Evolutionary conservation across 2,888 invertebrate genomes (phyloP), one percentile per base, ranked within the genome.

Genomic region (Ceratothoa steindachneri): DNA sequence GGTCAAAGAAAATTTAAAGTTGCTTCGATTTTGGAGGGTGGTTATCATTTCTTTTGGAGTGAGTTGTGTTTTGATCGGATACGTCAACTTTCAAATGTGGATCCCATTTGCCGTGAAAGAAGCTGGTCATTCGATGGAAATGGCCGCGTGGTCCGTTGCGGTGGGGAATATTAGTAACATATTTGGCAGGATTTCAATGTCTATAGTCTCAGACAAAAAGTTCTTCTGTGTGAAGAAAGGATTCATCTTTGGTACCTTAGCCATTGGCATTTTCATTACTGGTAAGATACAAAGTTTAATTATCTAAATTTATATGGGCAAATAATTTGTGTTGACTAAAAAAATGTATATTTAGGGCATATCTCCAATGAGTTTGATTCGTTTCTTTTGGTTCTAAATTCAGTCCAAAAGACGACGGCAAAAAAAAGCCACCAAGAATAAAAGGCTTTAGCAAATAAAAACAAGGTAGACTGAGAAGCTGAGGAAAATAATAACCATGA

Each of bases 81-180:
- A 70, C 30, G 30, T 70, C 29, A 70, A 60, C 64, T 70, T 70
- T 64, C 64, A 30, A n/a, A 60, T 64, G 70, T 31, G 55, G 22
- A 64, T 70, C 30, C 64, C 70, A 5, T 70, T 70, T 29, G 70
- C 31, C 4, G 64, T 70, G 12, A 64, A 30, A 30, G 51, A 30
- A 9, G 15, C 30, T 29, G 77, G 77, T 0, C 67, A 67, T 51
- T 24, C 53, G 2, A 24, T 65, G 22, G 67, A 75, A 27, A 55
- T 64, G 29, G 19, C 73, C 0, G 75, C 77, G 1, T 73, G 68
- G 73, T 75, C 65, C n/a, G 28, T 75, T 9, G 71, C 77, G 7
- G 28, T 65, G 24, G 29, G 53, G 2, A 53, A 52, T 2, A 12
- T 67, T n/a, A 2, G 30, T 60, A 77, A 72, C 30, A 31, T 77